Conservation (phyloP, 2,113 vertebrate species). For the Piprites chloris region DNA sequence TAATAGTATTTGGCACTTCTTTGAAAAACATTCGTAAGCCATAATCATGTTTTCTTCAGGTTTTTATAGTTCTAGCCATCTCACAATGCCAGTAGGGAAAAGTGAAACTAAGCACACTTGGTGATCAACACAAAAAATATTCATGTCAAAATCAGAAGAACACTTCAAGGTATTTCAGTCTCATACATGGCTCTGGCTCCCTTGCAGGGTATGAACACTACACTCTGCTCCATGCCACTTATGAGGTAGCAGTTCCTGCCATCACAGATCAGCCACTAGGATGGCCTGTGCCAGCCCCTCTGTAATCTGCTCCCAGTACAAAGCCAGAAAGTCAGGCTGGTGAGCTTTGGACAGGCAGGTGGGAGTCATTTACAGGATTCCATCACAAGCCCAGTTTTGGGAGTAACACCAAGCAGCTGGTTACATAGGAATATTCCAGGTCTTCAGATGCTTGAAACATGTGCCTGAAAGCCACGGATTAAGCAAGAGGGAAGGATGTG, state of each 20-base stretch:
- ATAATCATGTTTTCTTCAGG: neutral
- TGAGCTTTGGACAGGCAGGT: neutral
- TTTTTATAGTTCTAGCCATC: neutral
- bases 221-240: neutral
- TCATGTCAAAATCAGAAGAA: neutral
- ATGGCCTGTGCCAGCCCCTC: neutral
- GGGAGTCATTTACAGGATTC: fast-evolving
- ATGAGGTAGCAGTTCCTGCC: fast-evolving
- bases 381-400: neutral
- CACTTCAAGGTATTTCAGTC: neutral
- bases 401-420: neutral
- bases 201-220: neutral
- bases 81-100: neutral
- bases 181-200: neutral
- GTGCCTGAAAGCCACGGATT: neutral
- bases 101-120: neutral
- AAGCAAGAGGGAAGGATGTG: neutral
- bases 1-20: neutral
- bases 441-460: neutral
- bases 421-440: neutral
- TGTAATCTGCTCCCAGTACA: neutral
- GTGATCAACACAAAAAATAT: neutral
- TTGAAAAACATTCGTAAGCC: neutral
- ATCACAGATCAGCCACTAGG: neutral
- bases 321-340: neutral